Evolutionary conservation across 2,888 invertebrate genomes (phyloP).

Genomic region (Notocelia uddmanniana): DNA sequence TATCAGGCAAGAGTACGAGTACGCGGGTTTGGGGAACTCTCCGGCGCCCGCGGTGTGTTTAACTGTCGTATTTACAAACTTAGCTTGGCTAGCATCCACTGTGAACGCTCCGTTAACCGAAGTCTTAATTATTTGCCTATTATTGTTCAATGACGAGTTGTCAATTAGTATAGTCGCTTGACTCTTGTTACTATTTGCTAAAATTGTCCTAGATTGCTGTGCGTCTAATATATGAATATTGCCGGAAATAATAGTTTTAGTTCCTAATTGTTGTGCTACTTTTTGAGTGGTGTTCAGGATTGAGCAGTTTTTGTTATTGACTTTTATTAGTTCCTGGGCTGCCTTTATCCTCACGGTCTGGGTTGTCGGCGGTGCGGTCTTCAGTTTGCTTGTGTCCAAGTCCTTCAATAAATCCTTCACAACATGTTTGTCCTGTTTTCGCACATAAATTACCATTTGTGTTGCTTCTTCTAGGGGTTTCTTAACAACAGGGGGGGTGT

Average conservation of each 20-base stretch:
- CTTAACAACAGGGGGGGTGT: slow-evolving; percentile 60
- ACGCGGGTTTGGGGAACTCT: slow-evolving; percentile 97
- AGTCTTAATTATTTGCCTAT: slow-evolving; percentile 83
- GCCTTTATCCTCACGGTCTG: slow-evolving; percentile 79
- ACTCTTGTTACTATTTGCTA: slow-evolving; percentile 79
- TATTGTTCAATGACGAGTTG: slow-evolving; percentile 77
- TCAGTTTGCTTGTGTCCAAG: slow-evolving; percentile 77
- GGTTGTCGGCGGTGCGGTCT: slow-evolving; percentile 59
- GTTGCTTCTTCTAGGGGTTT: slow-evolving; percentile 78
- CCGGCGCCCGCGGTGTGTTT: slow-evolving; percentile 85
- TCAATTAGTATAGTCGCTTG: slow-evolving; percentile 82
- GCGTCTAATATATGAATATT: slow-evolving; percentile 84
- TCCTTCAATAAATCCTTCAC: slow-evolving; percentile 89
- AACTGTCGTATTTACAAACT: slow-evolving; percentile 72
- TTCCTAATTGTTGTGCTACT: slow-evolving; percentile 75
- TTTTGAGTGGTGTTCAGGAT: slow-evolving; percentile 80
- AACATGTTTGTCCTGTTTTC: slow-evolving; percentile 83
- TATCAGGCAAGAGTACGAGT: slow-evolving; percentile 98
- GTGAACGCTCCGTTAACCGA: slow-evolving; percentile 74
- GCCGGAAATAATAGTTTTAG: slow-evolving; percentile 83
- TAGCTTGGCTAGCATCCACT: slow-evolving; percentile 75
- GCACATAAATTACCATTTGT: slow-evolving; percentile 80
- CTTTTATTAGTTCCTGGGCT: slow-evolving; percentile 76
- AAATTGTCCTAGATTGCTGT: slow-evolving; percentile 81
- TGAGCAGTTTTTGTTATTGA: slow-evolving; percentile 79